These are phyloP conservation scores for Ophonus ardosiacus DNA, from an alignment of 2,888 invertebrate genomes.

Conservation along the genomic window DNA sequence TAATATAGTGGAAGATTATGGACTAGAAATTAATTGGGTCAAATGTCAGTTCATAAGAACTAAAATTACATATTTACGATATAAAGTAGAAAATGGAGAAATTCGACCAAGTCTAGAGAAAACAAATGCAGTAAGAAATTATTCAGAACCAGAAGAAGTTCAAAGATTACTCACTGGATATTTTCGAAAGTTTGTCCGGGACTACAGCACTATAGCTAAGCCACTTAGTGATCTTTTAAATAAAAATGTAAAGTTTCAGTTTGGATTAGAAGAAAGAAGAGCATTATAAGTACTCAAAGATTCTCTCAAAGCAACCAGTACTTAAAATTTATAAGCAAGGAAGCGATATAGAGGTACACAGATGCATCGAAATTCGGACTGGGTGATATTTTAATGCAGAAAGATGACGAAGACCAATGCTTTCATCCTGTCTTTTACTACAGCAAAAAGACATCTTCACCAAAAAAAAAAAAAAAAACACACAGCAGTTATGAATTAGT, in stretches of 20 bases:
- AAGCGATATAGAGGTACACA: conserved; percentile 61
- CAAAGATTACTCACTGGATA: conserved; percentile 52
- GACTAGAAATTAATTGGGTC: too few species aligned
- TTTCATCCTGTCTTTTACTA: conserved; percentile 21
- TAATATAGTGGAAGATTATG: background rate
- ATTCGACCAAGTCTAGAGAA: conserved; percentile 3
- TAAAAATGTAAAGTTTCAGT: conserved; percentile 16
- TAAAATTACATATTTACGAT: conserved; percentile 19
- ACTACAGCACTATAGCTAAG: conserved; percentile 54
- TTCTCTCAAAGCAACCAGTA: conserved; percentile 48
- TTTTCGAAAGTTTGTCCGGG: conserved; percentile 63
- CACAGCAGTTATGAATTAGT: background rate
- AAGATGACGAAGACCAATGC: conserved; percentile 53
- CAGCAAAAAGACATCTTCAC: background rate
- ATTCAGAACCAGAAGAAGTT: background rate
- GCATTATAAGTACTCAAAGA: conserved; percentile 60
- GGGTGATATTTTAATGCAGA: conserved; percentile 67
- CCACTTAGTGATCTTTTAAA: conserved; percentile 57
- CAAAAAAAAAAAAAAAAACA: conserved; percentile 9
- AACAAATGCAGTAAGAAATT: too few species aligned
- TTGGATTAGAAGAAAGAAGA: conserved; percentile 1
- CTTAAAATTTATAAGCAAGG: conserved; percentile 59
- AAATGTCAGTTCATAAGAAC: conserved; percentile 6
- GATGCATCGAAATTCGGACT: conserved; percentile 65
- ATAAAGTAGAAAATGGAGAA: background rate